Base-by-base conservation (phyloP, 1,140 invertebrate genomes). In the Heliconius congener region DNA sequence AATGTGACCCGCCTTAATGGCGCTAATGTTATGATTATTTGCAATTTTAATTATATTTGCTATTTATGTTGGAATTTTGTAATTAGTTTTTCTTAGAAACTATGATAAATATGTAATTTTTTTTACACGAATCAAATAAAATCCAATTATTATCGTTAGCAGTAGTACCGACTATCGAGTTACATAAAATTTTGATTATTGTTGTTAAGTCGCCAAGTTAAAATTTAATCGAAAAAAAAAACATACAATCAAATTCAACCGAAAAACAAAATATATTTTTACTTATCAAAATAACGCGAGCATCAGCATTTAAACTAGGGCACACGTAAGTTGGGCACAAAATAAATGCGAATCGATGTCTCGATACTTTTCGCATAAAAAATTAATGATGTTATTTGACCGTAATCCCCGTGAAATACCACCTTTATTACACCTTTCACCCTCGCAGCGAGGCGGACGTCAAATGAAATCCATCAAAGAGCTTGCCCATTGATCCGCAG, bases 381-480 rank as follows among this genome's bases (percentile, higher is more conserved):
- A 84, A 84, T 83, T 83, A 83, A 82, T 80, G 82, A 82, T 82
- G 78, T 86, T 82, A 87, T 83, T 81, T 80, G 73, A 81, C 74
- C 77, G 80, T 87, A 85, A 87, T 83, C 83, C 81, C 74, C 81
- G 73, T 80, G 79, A 84, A 85, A 85, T 79, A 84, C 74, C 82
- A 66, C 79, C 81, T 85, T 86, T 86, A 87, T 83, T 81, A 83
- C 83, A 78, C 83, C 82, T 86, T 86, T 88, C 81, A 82, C 80
- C 82, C 81, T 85, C 87, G 81, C 87, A 85, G 79, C 77, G 74
- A 73, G 66, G 76, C 81, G 80, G 80, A 84, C 79, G 82, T 83
- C 82, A 73, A 82, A 78, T 81, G 81, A 77, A 74, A 86, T 88
- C 83, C 86, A 85, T 88, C 87, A 87, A 84, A 88, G 80, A 70